These are phyloP conservation scores for Cheilosia pagana DNA, from an alignment of 2,888 invertebrate genomes.

Conservation along the genomic window DNA sequence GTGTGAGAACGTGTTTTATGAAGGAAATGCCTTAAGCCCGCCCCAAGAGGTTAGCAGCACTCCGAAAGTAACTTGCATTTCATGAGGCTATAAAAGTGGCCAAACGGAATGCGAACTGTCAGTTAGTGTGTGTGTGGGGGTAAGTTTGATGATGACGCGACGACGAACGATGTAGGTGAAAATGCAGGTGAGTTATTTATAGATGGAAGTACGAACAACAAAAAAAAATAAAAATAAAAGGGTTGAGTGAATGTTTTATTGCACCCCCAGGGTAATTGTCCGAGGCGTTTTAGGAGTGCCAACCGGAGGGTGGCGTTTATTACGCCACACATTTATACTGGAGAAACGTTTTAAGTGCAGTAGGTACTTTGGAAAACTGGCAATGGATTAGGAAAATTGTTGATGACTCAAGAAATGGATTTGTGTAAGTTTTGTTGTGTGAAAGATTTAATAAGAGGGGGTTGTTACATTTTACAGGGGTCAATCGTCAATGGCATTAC, in stretches of 20 bases:
- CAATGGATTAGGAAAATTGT: slow-evolving; percentile 64
- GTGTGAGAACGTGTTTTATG: slow-evolving; percentile 35
- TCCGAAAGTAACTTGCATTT: slow-evolving; percentile 65
- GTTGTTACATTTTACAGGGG: neutral
- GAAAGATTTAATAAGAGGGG: slow-evolving; percentile 1
- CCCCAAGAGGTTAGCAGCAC: slow-evolving; percentile 32
- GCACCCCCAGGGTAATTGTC: slow-evolving; percentile 51
- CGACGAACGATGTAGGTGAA: slow-evolving; percentile 61
- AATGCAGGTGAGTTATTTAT: slow-evolving; percentile 74
- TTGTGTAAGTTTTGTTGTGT: slow-evolving; percentile 9
- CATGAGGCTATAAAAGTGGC: slow-evolving; percentile 50
- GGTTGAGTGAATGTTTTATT: slow-evolving; percentile 70
- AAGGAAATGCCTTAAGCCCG: slow-evolving; percentile 50
- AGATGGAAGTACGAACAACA: slow-evolving; percentile 35
- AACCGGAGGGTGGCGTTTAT: slow-evolving; percentile 45
- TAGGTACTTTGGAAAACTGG: slow-evolving; percentile 61
- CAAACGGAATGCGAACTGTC: slow-evolving; percentile 57
- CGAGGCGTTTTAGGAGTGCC: slow-evolving; percentile 31
- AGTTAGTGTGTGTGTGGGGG: slow-evolving; percentile 7
- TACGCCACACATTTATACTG: slow-evolving; percentile 56
- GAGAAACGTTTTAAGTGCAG: slow-evolving; percentile 63
- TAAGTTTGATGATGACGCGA: slow-evolving; percentile 55
- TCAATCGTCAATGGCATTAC: neutral
- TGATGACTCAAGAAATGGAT: slow-evolving; percentile 56
- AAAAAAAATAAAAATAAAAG: slow-evolving; percentile 5